Base-by-base conservation (phyloP, 2,113 vertebrate genomes). In the Falcunculus frontatus region DNA sequence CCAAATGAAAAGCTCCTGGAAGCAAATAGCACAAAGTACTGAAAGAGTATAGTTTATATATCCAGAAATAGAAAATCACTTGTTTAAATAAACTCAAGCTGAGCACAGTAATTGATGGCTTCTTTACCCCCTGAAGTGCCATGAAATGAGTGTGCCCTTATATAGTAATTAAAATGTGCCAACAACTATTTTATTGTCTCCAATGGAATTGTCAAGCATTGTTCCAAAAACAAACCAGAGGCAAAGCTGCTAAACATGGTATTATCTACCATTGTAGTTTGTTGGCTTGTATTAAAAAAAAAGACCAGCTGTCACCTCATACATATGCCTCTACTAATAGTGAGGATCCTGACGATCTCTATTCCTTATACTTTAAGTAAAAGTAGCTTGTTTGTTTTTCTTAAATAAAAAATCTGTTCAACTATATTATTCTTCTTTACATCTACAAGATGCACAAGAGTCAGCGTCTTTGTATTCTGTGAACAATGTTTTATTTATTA, bases 91-190 rank as follows among this genome's bases (percentile, higher is more conserved):
- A 97, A 93, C 67, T 91, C 84, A 96, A 97, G 70, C 82, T 89
- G 95, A 94, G 84, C 82, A 73, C 41, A 87, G 46, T 96, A 96
- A 97, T 93, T 96, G 91, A 95, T 97, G 93, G 56, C 53, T 95
- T 94, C 84, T 97, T 96, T 95, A 95, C 78, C 90, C 65, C 82
- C 80, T 70, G 87, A 96, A 96, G 92, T 88, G 93, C 57, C 77
- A 77, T 76, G 69, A 94, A 97, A 96, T 96, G 76, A 83, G 50
- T 97, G 44, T 75, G 80, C 39, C 68, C 81, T 96, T 94, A 96
- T 96, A 94, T 88, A 96, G 97, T 90, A 96, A 97, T 97, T 97
- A 97, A 97, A 94, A 94, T 96, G 90, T 91, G 76, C 89, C 97
- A 94, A 95, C 62, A 96, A 88, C 60, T 77, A 87, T 96, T 97